Conservation (phyloP, 1,140 invertebrate genomes). For the Drosophila biarmipes region DNA sequence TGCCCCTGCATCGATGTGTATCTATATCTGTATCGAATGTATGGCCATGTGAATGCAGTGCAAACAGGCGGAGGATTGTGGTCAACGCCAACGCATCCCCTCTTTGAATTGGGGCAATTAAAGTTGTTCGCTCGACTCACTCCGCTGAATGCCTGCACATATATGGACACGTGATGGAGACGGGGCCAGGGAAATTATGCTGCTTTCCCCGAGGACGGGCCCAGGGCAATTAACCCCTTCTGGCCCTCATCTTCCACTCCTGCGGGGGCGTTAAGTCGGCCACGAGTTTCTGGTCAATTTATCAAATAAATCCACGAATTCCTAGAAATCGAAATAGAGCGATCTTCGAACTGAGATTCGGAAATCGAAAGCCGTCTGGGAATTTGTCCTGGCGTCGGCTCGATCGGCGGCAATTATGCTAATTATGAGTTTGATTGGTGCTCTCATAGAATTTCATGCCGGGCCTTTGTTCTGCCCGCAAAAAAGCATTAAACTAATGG, state of each 20-base stretch:
- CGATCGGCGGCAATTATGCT: constrained; percentile 63
- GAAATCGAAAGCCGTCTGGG: constrained; percentile 25
- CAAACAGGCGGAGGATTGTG: constrained; percentile 74
- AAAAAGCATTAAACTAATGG: constrained; percentile 49
- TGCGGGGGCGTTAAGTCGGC: constrained; percentile 74
- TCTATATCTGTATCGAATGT: constrained; percentile 30
- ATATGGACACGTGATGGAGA: constrained; percentile 65
- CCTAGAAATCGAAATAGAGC: constrained; percentile 71
- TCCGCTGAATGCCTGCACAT: constrained; percentile 53
- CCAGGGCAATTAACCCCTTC: constrained; percentile 74
- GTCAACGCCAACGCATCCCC: constrained; percentile 55
- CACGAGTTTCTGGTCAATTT: constrained; percentile 80
- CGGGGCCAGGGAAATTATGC: constrained; percentile 27
- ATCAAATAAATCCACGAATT: constrained; percentile 69
- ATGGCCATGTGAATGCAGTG: constrained; percentile 69
- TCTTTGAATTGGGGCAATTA: constrained; percentile 79
- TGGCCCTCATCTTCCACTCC: constrained; percentile 10
- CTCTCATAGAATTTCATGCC: neutral
- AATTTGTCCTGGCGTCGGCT: constrained; percentile 41
- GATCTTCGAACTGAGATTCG: constrained; percentile 47
- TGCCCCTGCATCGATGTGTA: constrained; percentile 39
- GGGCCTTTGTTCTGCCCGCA: constrained; percentile 32
- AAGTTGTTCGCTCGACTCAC: constrained; percentile 63
- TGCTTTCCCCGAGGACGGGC: constrained; percentile 10
- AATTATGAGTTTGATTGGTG: constrained; percentile 54